A percentile compares a stretch with the other conserved stretches of the same genome.
These are phyloP conservation scores for Lucifuga dentata DNA, from an alignment of 2,113 vertebrate genomes.

Conservation along the genomic window DNA sequence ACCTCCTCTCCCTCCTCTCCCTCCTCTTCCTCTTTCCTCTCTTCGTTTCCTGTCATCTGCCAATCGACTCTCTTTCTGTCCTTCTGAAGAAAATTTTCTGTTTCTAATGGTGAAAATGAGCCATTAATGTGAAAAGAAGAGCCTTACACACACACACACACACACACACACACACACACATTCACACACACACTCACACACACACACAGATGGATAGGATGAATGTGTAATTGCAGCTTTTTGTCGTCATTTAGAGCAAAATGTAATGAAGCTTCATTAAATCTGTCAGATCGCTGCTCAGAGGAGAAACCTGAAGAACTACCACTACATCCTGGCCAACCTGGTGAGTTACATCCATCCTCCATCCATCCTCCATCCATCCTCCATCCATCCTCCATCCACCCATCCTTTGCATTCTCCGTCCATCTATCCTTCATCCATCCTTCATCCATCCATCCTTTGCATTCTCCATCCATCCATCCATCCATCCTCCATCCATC, in stretches of 20 bases:
- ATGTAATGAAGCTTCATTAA: slow-evolving; percentile 38
- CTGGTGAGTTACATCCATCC: slow-evolving; percentile 85
- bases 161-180: slow-evolving; percentile 2
- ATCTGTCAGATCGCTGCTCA: slow-evolving; percentile 92
- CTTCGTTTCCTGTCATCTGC: slow-evolving; percentile 7
- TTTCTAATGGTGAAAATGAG: slow-evolving; percentile 44
- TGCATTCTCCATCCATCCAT: too few species aligned
- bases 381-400: too few species aligned
- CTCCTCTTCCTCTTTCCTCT: slow-evolving; percentile 5
- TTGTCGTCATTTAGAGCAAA: slow-evolving; percentile 55
- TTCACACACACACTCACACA: slow-evolving; percentile 15
- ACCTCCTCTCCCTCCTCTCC: slow-evolving; percentile 7
- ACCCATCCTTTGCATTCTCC: too few species aligned
- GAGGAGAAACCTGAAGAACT: slow-evolving; percentile 93
- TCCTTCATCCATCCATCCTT: too few species aligned
- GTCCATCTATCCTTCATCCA: too few species aligned
- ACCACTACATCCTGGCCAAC: slow-evolving; percentile 95
- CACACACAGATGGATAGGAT: slow-evolving; percentile 27
- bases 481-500: too few species aligned
- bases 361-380: too few species aligned
- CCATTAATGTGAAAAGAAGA: slow-evolving; percentile 67
- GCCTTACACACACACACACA: slow-evolving; percentile 17
- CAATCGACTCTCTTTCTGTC: slow-evolving; percentile 19
- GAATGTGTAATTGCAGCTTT: slow-evolving; percentile 44
- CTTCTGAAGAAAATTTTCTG: slow-evolving; percentile 19